These are phyloP conservation scores for Drosophila biarmipes DNA, from an alignment of 1,140 invertebrate species.

Conservation along the genomic window DNA sequence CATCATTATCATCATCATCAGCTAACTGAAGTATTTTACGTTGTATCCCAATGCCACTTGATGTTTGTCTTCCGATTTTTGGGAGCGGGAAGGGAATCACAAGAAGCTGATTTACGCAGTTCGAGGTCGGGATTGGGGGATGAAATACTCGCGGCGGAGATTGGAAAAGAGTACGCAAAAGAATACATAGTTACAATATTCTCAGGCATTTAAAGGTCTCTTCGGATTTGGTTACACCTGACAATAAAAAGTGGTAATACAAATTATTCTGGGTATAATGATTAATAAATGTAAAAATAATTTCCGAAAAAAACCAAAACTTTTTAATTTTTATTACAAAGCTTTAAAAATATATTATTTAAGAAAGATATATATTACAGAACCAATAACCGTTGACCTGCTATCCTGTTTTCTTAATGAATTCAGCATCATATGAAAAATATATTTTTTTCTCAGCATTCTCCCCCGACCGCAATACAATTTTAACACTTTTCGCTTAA, in stretches of 20 bases:
- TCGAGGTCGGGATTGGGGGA: constrained; percentile 4
- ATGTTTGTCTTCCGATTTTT: constrained; percentile 63
- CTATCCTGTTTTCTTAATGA: not conserved
- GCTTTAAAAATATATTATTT: too few relatives aligned
- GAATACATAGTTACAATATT: not conserved
- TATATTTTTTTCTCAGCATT: constrained; percentile 3
- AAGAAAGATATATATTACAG: too few relatives aligned
- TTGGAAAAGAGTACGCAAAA: constrained; percentile 10
- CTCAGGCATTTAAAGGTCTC: not conserved
- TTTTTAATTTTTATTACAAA: too few relatives aligned
- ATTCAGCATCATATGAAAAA: not conserved
- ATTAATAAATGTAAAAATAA: too few relatives aligned
- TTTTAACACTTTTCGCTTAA: constrained; percentile 47
- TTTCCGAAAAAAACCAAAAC: too few relatives aligned
- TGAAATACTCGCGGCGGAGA: not conserved
- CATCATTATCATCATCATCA: constrained; percentile 49
- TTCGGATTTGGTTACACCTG: constrained; percentile 3
- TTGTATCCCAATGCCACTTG: constrained; percentile 64
- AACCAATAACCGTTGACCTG: too few relatives aligned
- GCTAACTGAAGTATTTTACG: constrained; percentile 63
- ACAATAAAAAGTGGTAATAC: not conserved
- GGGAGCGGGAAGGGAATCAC: not conserved
- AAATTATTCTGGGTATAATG: not conserved
- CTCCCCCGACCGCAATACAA: not conserved
- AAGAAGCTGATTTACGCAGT: constrained; percentile 15